Base-by-base conservation (phyloP, 2,797 vertebrate genomes). In the Anas bernieri region DNA sequence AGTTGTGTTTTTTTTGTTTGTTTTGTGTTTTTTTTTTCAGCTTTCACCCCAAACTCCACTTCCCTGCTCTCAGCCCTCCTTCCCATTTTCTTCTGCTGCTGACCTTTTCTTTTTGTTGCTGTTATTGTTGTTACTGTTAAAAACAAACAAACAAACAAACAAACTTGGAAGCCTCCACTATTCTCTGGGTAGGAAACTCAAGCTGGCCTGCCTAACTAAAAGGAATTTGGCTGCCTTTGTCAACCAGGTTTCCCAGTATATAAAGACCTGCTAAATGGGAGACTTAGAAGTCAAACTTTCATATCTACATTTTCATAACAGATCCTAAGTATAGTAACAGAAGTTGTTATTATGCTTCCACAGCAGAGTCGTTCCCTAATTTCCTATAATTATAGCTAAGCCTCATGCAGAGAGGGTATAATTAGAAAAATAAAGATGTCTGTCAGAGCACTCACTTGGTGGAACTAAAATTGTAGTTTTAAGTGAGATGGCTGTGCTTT, bases 291-390 rank as follows among this genome's bases (percentile, higher is more conserved):
- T 77, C 61, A 73, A 81, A 26, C 58, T 87, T 72, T 87, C 37
- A 75, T 90, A 91, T 21, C 8, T 85, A 87, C 12, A 43, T 83
- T 94, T 95, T 89, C 56, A 83, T 77, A 90, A 68, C 17, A 35
- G 35, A 54, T 43, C 50, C 82, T 95, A 93, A 93, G 93, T 92
- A 92, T 95, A 96, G 35, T 70, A 95, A n/a, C 28, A 74, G 25
- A 96, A 63, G 61, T 78, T 96, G 67, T 69, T 81, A 92, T 96
- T 95, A 93, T 75, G 85, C 28, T 93, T 92, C 94, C 85, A 86
- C 87, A 91, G 73, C 31, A 88, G 52, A 90, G 93, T 83, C n/a
- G 45, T 50, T 80, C 54, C 82, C 73, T 58, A 2, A 62, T 92
- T 93, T 93, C 69, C 87, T 82, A 66, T 83, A 91, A 95, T 96